Percentiles rank a stretch among this genome's conserved stretches.
Conservation (phyloP, 2,797 vertebrate species). For the Lutjanus argentimaculatus region DNA sequence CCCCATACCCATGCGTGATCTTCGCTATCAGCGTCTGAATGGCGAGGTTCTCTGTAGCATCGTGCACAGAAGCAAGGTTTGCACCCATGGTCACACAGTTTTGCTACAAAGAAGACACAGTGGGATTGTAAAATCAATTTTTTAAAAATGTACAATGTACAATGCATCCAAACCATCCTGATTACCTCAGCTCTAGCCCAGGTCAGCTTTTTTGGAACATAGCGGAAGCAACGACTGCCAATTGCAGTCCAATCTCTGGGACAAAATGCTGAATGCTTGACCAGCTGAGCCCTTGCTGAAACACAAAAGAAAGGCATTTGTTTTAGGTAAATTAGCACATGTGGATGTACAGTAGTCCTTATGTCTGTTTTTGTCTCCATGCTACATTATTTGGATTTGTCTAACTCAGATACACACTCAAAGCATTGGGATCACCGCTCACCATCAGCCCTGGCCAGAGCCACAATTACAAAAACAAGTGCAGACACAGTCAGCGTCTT, state of each 20-base stretch:
- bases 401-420: background rate
- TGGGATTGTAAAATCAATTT: background rate
- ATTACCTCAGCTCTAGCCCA: conserved; percentile 15
- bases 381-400: too few species aligned
- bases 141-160: too few species aligned
- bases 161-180: background rate
- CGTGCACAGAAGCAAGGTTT: conserved; percentile 8
- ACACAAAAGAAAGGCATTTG: background rate
- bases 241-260: rapidly evolving
- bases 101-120: background rate
- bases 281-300: too few species aligned
- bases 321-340: too few species aligned
- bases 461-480: background rate
- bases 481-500: background rate
- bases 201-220: rapidly evolving
- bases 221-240: background rate
- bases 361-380: too few species aligned
- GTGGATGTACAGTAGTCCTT: too few species aligned
- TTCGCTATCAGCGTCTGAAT: rapidly evolving
- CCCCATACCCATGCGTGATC: rapidly evolving
- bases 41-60: rapidly evolving
- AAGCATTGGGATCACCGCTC: background rate
- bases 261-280: background rate
- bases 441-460: background rate
- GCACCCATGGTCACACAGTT: background rate